These are phyloP conservation scores for Acrossocheilus fasciatus DNA, from an alignment of 2,797 vertebrate species.

Conservation along the genomic window DNA sequence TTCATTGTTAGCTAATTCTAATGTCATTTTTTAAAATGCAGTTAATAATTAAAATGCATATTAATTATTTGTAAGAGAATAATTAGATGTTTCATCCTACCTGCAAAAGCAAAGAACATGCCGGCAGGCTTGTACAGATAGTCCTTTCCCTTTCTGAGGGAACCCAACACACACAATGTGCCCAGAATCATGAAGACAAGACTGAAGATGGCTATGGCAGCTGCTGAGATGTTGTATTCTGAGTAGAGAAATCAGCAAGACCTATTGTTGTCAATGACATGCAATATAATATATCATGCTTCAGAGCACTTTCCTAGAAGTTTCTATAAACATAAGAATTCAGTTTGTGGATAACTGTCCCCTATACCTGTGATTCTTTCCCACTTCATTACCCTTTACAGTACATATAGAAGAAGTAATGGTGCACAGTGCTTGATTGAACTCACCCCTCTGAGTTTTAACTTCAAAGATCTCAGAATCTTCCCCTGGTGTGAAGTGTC, in stretches of 20 bases:
- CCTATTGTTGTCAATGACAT: neutral
- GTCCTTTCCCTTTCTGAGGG: conserved; percentile 85
- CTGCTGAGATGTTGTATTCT: conserved; percentile 99
- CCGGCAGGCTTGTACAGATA: conserved; percentile 94
- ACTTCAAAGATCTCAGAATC: conserved; percentile 93
- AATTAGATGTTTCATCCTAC: conserved; percentile 67
- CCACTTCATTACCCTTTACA: neutral
- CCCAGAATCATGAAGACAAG: conserved; percentile 89
- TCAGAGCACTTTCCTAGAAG: neutral
- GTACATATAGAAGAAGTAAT: neutral
- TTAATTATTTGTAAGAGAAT: neutral
- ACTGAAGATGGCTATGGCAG: conserved; percentile 95
- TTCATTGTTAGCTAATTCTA: neutral
- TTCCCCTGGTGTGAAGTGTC: conserved; percentile 92
- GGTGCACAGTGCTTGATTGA: neutral
- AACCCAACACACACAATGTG: conserved; percentile 82
- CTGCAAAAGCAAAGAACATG: conserved; percentile 95
- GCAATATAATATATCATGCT: neutral
- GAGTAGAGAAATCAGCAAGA: conserved; percentile 20
- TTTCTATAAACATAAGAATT: neutral
- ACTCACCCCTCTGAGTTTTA: conserved; percentile 95
- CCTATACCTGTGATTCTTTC: neutral
- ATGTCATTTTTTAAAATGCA: neutral
- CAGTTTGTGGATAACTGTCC: neutral
- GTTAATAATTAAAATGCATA: no score